Base-by-base conservation (phyloP, 2,888 invertebrate species). In the Parelbella ahira region DNA sequence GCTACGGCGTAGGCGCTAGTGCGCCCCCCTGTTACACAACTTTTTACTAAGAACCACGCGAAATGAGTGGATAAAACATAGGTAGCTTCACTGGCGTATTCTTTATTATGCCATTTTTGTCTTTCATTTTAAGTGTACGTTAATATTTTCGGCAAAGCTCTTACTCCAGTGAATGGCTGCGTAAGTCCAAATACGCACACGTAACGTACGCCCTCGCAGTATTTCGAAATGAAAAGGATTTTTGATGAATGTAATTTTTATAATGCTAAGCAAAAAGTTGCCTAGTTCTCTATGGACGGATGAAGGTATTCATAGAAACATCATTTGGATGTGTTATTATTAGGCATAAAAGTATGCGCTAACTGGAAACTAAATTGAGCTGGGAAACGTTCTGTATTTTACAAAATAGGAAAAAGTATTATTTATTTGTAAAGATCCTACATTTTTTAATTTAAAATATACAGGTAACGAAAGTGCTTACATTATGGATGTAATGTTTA, bases 41-140 rank as follows among this genome's bases (percentile, higher is more conserved):
- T 86, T 86, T 84, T 84, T 86, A 82, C 79, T 82, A 82, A 82
- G 83, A 82, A 80, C 80, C 83, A 69, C 78, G 82, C 77, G 81
- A 82, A 87, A 86, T 86, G 84, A 86, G 82, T 75, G 82, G 82
- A 79, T 83, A 74, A 83, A 84, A 82, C 79, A 81, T 77, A 75
- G 63, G 82, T 83, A 84, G 83, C 83, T 87, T 83, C 76, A 83
- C 81, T 74, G 30, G 20, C 6, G 27, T 12, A 23, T 34, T 15
- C 1, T 8, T 27, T 27, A 33, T 58, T 43, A 39, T 29, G 49
- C 39, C 49, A 51, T 48, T 53, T 54, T 53, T 45, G 29, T 49
- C 51, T 32, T 37, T 28, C 18, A 15, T 39, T 36, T 20, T 10
- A 43, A 24, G 23, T 20, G n/a, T 18, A 29, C 43, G 37, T 6